Percentiles rank a stretch among this genome's conserved stretches.
Conservation (phyloP, 2,888 invertebrate genomes). For the Herminia tarsipennalis region DNA sequence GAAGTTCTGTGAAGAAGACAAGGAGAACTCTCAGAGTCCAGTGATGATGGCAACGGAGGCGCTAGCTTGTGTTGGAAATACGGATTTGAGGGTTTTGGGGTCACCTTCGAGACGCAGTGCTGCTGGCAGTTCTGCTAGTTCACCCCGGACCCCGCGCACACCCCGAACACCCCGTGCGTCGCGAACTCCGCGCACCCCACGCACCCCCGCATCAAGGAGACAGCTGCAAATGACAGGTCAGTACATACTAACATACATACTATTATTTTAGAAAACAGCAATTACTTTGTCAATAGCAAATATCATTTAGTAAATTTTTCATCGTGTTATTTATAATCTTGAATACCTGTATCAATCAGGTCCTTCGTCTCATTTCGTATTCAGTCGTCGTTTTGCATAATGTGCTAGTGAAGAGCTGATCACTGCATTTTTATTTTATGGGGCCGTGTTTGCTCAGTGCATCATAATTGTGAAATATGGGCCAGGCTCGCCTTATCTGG, state of each 20-base stretch:
- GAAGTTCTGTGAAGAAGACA: constrained; percentile 75
- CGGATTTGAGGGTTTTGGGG: constrained; percentile 71
- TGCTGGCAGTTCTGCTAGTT: constrained; percentile 64
- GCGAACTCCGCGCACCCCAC: constrained; percentile 76
- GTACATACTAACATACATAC: constrained; percentile 39
- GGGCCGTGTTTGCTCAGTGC: constrained; percentile 28
- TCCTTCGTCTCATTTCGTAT: constrained; percentile 43
- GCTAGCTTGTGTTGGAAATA: constrained; percentile 74
- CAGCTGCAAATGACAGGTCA: constrained; percentile 84
- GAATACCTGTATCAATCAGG: constrained; percentile 23
- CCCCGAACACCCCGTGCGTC: constrained; percentile 76
- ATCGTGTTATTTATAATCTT: constrained; percentile 31
- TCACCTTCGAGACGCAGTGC: constrained; percentile 72
- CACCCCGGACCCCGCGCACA: constrained; percentile 71
- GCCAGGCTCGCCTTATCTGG: constrained; percentile 29
- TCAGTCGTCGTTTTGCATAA: constrained; percentile 49
- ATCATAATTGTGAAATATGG: constrained; percentile 42
- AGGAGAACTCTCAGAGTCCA: constrained; percentile 68
- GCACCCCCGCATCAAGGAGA: constrained; percentile 79
- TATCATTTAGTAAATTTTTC: constrained; percentile 30
- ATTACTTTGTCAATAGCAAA: not conserved
- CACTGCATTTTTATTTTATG: constrained; percentile 41
- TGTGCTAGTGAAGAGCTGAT: constrained; percentile 42
- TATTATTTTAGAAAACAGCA: constrained; percentile 15
- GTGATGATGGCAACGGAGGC: constrained; percentile 70